Base-by-base conservation (phyloP, 2,888 invertebrate genomes). In the Melieria picta region DNA sequence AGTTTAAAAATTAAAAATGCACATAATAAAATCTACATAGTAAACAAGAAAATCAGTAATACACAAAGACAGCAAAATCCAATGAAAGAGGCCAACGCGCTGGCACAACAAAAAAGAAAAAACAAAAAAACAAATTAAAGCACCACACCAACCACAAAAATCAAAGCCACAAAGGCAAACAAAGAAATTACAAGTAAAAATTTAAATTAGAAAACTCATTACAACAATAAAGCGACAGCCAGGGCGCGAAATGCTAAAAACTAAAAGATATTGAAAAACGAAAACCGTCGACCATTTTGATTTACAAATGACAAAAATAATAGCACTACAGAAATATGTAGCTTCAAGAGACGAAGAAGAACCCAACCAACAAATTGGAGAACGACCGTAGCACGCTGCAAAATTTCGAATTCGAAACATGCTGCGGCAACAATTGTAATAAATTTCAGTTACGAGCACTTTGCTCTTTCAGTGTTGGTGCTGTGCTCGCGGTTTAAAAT, bases 121-220 rank as follows among this genome's bases (percentile, higher is more conserved):
- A 63, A 47, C 7, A 11, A n/a, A 13, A 63, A 52, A 52, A n/a
- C 4, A 52, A 52, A 3, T 50, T 50, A 50, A 52, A 52, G 9
- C 1, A 52, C n/a, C 52, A 52, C 11, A 7, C 11, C 11, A 7
- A 50, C 52, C 11, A 52, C 5, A n/a, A 13, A 52, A 52, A 63
- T 4, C 10, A 58, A 11, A 61, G 13, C 45, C 9, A 4, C 13
- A 61, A 43, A 30, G 4, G 45, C 42, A 61, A 61, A 1, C 61
- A 11, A 5, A 61, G 45, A 45, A 30, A 50, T 10, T 10, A n/a
- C 5, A 64, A 50, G 48, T 10, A 56, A 64, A 47, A n/a, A 5
- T 43, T 56, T 63, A 63, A 69, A 63, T 58, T 52, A 57, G 58
- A 57, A 78, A 73, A 73, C 75, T 76, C 75, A 77, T 79, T 80